Base-by-base conservation (phyloP, 1,140 invertebrate species). In the Philotrypesis tridentata region DNA sequence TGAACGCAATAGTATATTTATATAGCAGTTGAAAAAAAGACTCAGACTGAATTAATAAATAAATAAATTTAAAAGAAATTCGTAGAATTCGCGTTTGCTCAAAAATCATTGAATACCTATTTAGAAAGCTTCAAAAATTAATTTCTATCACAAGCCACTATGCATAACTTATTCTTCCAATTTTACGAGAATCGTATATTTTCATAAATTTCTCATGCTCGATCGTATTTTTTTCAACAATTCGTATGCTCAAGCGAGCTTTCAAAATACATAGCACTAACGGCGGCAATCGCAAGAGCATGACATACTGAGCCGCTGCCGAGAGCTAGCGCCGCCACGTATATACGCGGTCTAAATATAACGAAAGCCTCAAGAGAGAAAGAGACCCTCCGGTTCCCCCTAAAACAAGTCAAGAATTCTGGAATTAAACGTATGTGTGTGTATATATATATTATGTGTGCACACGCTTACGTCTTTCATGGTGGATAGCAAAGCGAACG, bases 331-430 rank as follows among this genome's bases (percentile, higher is more conserved):
- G 48, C 48, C 48, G 48, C 17, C 40, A 4, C 48, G 48, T 55
- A n/a, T 55, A 55, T n/a, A 55, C 48, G 21, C 48, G 61, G 25
- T 65, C 61, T 65, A 65, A 65, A 65, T 65, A 65, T 65, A 61
- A 17, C 61, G 23, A 65, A 65, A 65, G 61, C 61, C 61, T 14
- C 8, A 65, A 29, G 61, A 65, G 48, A 55, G 48, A 55, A 17
- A 55, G 48, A 55, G 48, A 55, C 48, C 21, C 48, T 55, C 48
- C 17, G 48, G 7, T 25, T 9, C 61, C 61, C 27, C 61, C 61
- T 55, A 29, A 65, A 65, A 65, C 23, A 25, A 65, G 61, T 31
- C 29, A 70, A 31, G 31, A 70, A 70, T 70, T 70, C 67, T 70
- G 67, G 67, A 70, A 33, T 70, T 14, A 70, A 33, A 29, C 9